Percentiles rank a stretch among this genome's conserved stretches.
Evolutionary conservation across 2,888 invertebrate genomes (phyloP).

Genomic region (Rhamphomyia laevipes): DNA sequence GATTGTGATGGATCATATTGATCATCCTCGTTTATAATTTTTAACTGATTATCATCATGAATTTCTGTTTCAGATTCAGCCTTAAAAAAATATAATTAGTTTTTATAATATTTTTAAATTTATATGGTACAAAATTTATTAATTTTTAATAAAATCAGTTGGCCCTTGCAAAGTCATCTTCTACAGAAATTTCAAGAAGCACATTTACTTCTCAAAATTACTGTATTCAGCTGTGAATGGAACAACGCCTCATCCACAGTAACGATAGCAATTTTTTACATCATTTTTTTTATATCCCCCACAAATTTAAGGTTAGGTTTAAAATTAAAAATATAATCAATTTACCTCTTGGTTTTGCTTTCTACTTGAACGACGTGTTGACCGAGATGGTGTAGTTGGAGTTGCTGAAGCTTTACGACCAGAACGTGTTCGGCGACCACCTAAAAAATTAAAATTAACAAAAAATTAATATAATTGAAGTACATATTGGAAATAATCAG

Average conservation of each 20-base stretch:
- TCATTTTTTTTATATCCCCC: slow-evolving; percentile 20
- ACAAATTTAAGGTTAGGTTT: background rate
- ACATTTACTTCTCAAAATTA: slow-evolving; percentile 23
- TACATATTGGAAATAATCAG: no score
- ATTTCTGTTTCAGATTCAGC: no score
- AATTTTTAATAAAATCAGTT: slow-evolving; percentile 28
- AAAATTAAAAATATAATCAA: no score
- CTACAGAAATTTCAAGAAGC: slow-evolving; percentile 16
- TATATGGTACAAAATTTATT: no score
- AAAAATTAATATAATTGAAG: no score
- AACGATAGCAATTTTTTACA: slow-evolving; percentile 27
- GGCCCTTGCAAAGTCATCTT: slow-evolving; percentile 38
- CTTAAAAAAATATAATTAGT: background rate
- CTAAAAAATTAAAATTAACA: no score
- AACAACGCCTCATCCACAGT: slow-evolving; percentile 38
- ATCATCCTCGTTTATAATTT: slow-evolving; percentile 8
- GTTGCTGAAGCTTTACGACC: slow-evolving; percentile 37
- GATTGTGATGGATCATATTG: slow-evolving; percentile 17
- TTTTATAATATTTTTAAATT: slow-evolving; percentile 7
- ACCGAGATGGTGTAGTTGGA: slow-evolving; percentile 23
- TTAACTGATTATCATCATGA: background rate
- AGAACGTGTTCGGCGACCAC: slow-evolving; percentile 46
- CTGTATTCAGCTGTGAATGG: slow-evolving; percentile 37
- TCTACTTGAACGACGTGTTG: slow-evolving; percentile 28
- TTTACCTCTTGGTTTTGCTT: slow-evolving; percentile 26